Base-by-base conservation (phyloP, 30 jellyfish, hydroid and myxozoan genomes). In the Chrysaora quinquecirrha region DNA sequence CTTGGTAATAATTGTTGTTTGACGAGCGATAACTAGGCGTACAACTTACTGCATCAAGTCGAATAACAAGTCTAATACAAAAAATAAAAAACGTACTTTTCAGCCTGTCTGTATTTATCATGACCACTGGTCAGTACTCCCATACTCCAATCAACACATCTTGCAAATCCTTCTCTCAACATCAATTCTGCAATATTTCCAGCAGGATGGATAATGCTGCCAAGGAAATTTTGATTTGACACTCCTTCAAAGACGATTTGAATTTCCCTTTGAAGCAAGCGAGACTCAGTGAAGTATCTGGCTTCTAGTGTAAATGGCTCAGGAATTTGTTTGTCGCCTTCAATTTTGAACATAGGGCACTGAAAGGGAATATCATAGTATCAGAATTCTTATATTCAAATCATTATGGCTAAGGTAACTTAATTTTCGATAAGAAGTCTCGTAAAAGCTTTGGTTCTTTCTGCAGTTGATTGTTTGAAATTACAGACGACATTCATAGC, bases 131-230 rank as follows among this genome's bases (percentile, higher is more conserved):
- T 19, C 81, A 89, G 49, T 0, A 85, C 91, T 25, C 97, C 97
- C 97, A 89, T 90, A 29, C 96, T 84, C 97, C 97, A 90, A 30
- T 90, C 97, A 70, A 85, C 97, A 71, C 97, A 85, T 31, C 88
- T 73, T 30, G 97, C 96, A 90, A 85, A 90, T 34, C 97, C 96
- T 71, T 85, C 96, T 60, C 75, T 84, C 73, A 90, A 62, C 82
- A 90, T 88, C 77, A 90, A 47, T 54, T 90, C 97, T 11, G 97
- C 93, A 31, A 90, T 90, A 52, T 84, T 90, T 47, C 97, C 97
- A 34, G 97, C 97, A 0, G 97, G 97, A 56, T 90, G 97, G 22
- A 90, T 64, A 58, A 90, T 67, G 12, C 87, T 30, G 16, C 97
- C 97, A 60, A 90, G 82, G 83, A 90, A 85, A 67, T 90, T 91